Evolutionary conservation across 1,140 invertebrate species (phyloP), one percentile per base, ranked within the genome.

Genomic region (Temnothorax longispinosus): DNA sequence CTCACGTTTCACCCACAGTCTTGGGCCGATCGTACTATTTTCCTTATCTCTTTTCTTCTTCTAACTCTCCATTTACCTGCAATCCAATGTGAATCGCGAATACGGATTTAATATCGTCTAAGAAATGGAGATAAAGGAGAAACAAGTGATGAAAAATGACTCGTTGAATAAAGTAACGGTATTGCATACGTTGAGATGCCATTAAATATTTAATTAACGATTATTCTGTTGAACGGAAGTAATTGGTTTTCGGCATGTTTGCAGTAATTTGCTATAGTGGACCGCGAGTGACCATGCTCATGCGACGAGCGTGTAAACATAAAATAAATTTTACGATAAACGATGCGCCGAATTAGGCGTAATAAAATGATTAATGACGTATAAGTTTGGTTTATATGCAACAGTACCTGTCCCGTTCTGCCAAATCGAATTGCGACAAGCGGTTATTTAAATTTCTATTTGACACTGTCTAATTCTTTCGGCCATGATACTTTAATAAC

Each of bases 341-440:
- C 44, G 44, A 52, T 71, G n/a, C 58, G 21, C 60, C 50, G 67
- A 82, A 87, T 81, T 41, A 78, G 67, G 60, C 54, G 58, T 72
- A 87, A 82, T 87, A 87, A 87, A 87, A 72, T 62, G 72, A 76
- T 87, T 85, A 87, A 87, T 85, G 64, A 54, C 52, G 60, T 69
- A 85, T 71, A 76, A 85, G 75, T 87, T 50, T 76, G 38, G 44
- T 87, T 87, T 82, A 84, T 32, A 56, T 44, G 35, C 44, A 65
- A 35, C 67, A 13, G 10, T 41, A 82, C 54, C 72, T 76, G 72
- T 27, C 10, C 41, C 21, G 10, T n/a, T 32, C 38, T 15, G 18
- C 13, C 50, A 44, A 60, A 62, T 64, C 47, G 54, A 52, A 44
- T 69, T 11, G 27, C 18, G 41, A 18, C 52, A 6, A 18, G 50